phyloP scores from a whole-genome alignment of 2,797 vertebrate genomes.

The Cuculus canorus region DNA sequence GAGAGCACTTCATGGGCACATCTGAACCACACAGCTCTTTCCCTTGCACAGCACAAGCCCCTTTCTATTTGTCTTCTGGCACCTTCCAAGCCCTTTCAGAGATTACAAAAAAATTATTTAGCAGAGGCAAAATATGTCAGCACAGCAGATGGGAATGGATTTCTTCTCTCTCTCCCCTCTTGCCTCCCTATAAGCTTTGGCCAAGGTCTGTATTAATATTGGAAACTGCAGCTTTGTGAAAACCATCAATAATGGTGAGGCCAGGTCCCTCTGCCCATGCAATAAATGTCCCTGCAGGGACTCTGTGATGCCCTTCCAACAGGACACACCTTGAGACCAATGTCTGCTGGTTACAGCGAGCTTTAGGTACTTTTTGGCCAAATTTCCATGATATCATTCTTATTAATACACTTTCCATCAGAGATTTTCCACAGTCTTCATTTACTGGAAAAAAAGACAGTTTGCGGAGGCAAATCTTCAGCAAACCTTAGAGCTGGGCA shows the following conservation, averaged over 20 bases:
- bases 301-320: not conserved
- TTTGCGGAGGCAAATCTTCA: not conserved
- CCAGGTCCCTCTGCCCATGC: not conserved
- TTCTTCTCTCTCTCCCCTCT: not conserved
- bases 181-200: not conserved
- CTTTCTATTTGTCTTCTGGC: not conserved
- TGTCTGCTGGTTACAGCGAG: not conserved
- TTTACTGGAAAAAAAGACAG: not conserved
- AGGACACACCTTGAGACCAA: not conserved
- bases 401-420: not conserved
- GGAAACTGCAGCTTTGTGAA: not conserved
- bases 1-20: not conserved
- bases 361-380: not conserved
- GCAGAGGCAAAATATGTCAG: not conserved
- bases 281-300: not conserved
- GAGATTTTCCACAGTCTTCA: not conserved
- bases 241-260: rapidly evolving
- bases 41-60: not conserved
- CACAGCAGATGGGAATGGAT: not conserved
- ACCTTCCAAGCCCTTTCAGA: not conserved
- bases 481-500: not conserved
- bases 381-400: not conserved
- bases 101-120: not conserved
- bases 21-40: not conserved
- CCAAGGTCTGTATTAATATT: not conserved